Evolutionary conservation across 2,113 vertebrate species (phyloP).

Genomic region (Sturnira hondurensis): DNA sequence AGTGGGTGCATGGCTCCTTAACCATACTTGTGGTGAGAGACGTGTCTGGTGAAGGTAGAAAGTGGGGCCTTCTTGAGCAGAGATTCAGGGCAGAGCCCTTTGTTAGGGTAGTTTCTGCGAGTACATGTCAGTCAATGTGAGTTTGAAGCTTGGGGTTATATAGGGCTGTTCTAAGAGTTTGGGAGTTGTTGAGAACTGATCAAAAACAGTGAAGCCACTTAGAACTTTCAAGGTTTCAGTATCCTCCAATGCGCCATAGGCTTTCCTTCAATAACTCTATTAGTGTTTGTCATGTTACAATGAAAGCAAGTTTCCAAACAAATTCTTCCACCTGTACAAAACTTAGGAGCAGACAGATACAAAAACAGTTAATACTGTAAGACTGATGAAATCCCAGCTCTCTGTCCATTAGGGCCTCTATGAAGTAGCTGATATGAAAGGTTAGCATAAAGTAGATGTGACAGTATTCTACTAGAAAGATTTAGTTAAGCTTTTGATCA

Average conservation of each 20-base stretch:
- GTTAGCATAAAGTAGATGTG: background rate
- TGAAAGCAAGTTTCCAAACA: background rate
- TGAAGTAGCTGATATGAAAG: background rate
- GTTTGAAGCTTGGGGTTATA: background rate
- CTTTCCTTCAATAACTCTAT: background rate
- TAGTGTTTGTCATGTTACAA: background rate
- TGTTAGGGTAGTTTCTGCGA: background rate
- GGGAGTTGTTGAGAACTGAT: background rate
- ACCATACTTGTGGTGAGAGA: background rate
- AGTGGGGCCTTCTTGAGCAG: background rate
- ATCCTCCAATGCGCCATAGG: background rate
- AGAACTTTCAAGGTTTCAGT: background rate
- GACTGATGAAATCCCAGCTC: background rate
- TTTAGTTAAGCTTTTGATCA: background rate
- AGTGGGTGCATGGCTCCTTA: background rate
- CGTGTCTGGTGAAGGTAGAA: background rate
- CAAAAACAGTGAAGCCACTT: background rate
- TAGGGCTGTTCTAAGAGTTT: background rate
- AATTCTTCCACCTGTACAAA: background rate
- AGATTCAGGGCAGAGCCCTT: background rate
- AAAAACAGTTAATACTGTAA: background rate
- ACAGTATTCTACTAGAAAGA: background rate
- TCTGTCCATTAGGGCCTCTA: background rate
- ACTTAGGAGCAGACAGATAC: background rate
- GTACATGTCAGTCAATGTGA: fast-evolving